These are phyloP conservation scores for Sarcophaga carnaria DNA, from an alignment of 2,888 invertebrate genomes.

Conservation along the genomic window DNA sequence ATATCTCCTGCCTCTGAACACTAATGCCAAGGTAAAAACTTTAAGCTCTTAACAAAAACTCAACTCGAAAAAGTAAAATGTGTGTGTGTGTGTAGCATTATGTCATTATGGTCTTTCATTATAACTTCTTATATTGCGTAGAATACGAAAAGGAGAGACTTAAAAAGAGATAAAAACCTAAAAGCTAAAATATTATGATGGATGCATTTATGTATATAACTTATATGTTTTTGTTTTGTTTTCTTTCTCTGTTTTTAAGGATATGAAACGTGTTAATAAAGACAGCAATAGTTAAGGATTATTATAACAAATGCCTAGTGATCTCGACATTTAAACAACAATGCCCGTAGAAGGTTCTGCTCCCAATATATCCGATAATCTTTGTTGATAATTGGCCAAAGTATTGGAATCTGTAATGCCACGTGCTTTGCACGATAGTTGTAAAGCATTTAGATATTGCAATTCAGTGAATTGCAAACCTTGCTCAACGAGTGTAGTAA, in stretches of 20 bases:
- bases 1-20: constrained; percentile 33
- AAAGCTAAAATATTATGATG: constrained; percentile 44
- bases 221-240: not conserved
- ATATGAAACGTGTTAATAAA: constrained; percentile 33
- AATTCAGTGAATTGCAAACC: constrained; percentile 93
- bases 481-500: constrained; percentile 91
- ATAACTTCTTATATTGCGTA: not conserved
- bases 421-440: constrained; percentile 87
- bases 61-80: constrained; percentile 23
- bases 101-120: not conserved
- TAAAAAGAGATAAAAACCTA: constrained; percentile 58
- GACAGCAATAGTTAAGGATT: constrained; percentile 10
- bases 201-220: constrained; percentile 16
- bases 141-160: not conserved
- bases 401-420: constrained; percentile 83
- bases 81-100: not conserved
- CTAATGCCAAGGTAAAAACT: constrained; percentile 44
- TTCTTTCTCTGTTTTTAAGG: not conserved
- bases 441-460: constrained; percentile 93
- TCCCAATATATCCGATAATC: constrained; percentile 92
- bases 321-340: constrained; percentile 84
- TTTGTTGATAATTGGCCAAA: constrained; percentile 88
- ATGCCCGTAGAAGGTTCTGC: constrained; percentile 87
- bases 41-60: constrained; percentile 47
- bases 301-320: constrained; percentile 4